These are phyloP conservation scores for Amphipoea oculea DNA, from an alignment of 2,888 invertebrate genomes.

Conservation along the genomic window DNA sequence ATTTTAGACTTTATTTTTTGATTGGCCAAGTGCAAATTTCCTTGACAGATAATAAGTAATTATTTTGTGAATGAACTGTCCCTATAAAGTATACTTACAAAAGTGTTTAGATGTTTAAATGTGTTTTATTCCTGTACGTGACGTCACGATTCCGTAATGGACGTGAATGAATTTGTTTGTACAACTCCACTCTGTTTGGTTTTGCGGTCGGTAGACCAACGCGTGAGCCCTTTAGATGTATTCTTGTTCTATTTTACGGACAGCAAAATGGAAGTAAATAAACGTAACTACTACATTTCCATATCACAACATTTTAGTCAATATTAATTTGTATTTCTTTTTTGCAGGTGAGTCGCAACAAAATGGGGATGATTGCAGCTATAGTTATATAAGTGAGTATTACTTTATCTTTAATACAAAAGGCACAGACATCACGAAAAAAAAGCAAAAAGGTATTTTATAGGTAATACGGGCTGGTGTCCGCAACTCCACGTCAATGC, in stretches of 20 bases:
- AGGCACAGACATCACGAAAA: neutral
- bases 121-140: slow-evolving; percentile 71
- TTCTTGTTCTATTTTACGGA: slow-evolving; percentile 13
- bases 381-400: slow-evolving; percentile 90
- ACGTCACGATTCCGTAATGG: slow-evolving; percentile 70
- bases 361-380: slow-evolving; percentile 89
- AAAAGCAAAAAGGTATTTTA: neutral
- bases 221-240: slow-evolving; percentile 20
- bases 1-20: slow-evolving; percentile 41
- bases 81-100: slow-evolving; percentile 56
- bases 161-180: slow-evolving; percentile 71
- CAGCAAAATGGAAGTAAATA: neutral
- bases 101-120: slow-evolving; percentile 68
- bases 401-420: neutral
- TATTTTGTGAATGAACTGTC: slow-evolving; percentile 65
- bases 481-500: too few species aligned
- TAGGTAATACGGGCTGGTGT: too few species aligned
- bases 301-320: neutral
- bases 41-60: slow-evolving; percentile 28
- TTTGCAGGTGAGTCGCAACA: slow-evolving; percentile 89
- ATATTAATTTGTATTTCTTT: slow-evolving; percentile 58
- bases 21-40: slow-evolving; percentile 14
- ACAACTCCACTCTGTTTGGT: slow-evolving; percentile 55
- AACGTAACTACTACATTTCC: neutral
- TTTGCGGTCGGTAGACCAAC: slow-evolving; percentile 33